These are phyloP conservation scores for Trileptium ribeirensis DNA, from an alignment of 2,888 invertebrate species.

Conservation along the genomic window DNA sequence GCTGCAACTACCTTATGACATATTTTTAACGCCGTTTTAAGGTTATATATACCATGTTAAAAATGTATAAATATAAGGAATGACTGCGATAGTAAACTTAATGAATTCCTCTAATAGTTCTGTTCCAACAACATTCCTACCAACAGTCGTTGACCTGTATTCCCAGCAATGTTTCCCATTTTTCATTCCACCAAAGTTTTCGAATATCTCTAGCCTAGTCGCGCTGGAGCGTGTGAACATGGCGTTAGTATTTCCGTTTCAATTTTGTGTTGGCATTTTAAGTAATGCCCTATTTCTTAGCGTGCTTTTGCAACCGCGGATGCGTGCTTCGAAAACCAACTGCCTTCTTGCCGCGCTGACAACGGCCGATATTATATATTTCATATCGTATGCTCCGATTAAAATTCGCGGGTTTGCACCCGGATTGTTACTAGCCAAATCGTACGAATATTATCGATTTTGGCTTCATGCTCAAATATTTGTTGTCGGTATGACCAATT, in stretches of 20 bases:
- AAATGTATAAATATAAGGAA: too few relatives aligned
- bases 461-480: background rate
- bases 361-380: background rate
- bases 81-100: too few relatives aligned
- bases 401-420: background rate
- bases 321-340: background rate
- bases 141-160: too few relatives aligned
- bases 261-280: background rate
- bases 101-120: too few relatives aligned
- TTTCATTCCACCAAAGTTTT: background rate
- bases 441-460: background rate
- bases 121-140: too few relatives aligned
- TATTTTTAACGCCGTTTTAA: too few relatives aligned
- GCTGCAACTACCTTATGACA: too few relatives aligned
- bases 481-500: background rate
- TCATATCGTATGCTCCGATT: background rate
- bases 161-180: background rate
- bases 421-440: background rate
- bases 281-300: background rate
- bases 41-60: too few relatives aligned
- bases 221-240: background rate
- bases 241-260: background rate
- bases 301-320: background rate
- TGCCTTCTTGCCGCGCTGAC: background rate
- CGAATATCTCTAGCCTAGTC: background rate